Evolutionary conservation across 92 coral and sea anemone genomes (phyloP), one percentile per base, ranked within the genome.

Genomic region (Blastomussa wellsi): DNA sequence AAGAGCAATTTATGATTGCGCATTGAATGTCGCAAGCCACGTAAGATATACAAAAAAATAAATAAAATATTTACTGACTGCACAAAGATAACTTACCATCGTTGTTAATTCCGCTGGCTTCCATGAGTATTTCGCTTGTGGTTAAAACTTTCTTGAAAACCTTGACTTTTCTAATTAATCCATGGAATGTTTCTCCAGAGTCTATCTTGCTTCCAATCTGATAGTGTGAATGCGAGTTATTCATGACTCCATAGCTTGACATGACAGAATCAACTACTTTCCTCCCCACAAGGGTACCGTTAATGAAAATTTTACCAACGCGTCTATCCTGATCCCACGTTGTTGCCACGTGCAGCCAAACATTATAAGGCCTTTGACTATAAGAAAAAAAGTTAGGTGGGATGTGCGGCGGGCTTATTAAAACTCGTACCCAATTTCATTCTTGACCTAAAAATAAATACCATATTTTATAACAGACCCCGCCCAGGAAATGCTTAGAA

Each of bases 171-270:
- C 41, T 76, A 20, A 76, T 9, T 2, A 76, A 60, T 28, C 79
- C 79, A 52, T 76, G 66, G 37, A 76, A 76, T 5, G 79, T 76
- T 76, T 76, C 66, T 8, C 65, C 44, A 6, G 66, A 17, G 52
- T 76, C 79, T 32, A 29, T 31, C 15, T 76, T 76, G 26, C 51
- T 76, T 51, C 79, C 79, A 4, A 76, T 51, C 65, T 76, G 79
- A 35, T 76, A 76, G 20, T 15, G 31, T 4, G 41, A 31, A 38
- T 52, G 62, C 0, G 79, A 33, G 65, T 49, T 49, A 29, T 32
- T 76, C 31, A 32, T 76, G 24, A 76, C 31, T 17, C 33, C 29
- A 16, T 31, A 31, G 44, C 79, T 52, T 20, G 38, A 15, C 65
- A 15, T 13, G 26, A 38, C 65, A 42, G 26, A 0, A 33, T 16